These are phyloP conservation scores for Aphelinus atriplicis DNA, from an alignment of 1,140 invertebrate genomes.

Conservation along the genomic window DNA sequence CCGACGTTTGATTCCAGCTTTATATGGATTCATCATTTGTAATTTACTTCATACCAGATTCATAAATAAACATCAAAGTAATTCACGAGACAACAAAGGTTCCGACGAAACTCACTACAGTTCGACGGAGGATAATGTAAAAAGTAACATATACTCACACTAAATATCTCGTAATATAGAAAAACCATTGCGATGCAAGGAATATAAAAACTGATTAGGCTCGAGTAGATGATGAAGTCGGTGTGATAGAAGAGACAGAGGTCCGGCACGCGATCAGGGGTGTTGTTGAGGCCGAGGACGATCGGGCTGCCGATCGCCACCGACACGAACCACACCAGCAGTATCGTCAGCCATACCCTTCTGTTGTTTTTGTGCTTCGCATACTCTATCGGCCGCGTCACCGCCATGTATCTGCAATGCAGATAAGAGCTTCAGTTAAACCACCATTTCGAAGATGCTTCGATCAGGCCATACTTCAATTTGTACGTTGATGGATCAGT, in stretches of 20 bases:
- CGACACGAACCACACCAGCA: slow-evolving; percentile 96
- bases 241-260: slow-evolving; percentile 97
- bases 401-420: slow-evolving; percentile 90
- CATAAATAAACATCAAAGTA: neutral
- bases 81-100: neutral
- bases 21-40: no score
- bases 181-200: slow-evolving; percentile 99
- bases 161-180: slow-evolving; percentile 98
- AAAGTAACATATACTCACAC: slow-evolving; percentile 68
- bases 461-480: no score
- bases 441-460: no score
- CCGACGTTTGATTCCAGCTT: no score
- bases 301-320: slow-evolving; percentile 97
- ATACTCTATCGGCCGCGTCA: slow-evolving; percentile 98
- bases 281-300: slow-evolving; percentile 93
- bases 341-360: slow-evolving; percentile 93
- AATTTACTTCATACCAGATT: neutral
- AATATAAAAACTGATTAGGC: slow-evolving; percentile 98
- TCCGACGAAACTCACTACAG: no score
- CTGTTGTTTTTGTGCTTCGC: slow-evolving; percentile 97
- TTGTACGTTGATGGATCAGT: no score
- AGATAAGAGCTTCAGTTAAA: no score
- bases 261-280: slow-evolving; percentile 78
- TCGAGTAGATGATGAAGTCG: slow-evolving; percentile 98
- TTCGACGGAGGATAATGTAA: neutral